These are phyloP conservation scores for Mus spretus DNA, from an alignment of 2,797 vertebrate genomes.

Conservation along the genomic window DNA sequence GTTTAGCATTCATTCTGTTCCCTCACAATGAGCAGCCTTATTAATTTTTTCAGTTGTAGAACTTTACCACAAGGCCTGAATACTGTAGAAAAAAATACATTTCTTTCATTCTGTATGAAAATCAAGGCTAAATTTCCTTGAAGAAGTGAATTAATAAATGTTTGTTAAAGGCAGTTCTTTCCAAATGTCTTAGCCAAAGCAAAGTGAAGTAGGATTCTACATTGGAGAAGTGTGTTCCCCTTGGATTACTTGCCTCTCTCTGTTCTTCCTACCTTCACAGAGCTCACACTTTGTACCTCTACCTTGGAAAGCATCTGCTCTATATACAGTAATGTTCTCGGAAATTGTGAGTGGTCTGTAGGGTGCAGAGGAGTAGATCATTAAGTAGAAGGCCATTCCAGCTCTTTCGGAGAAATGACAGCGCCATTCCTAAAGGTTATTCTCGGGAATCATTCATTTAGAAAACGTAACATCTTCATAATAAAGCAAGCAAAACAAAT, in stretches of 20 bases:
- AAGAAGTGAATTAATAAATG: constrained; percentile 38
- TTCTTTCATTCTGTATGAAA: constrained; percentile 32
- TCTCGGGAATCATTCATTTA: constrained; percentile 4
- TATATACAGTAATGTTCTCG: constrained; percentile 38
- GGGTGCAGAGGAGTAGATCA: neutral
- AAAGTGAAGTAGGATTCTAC: neutral
- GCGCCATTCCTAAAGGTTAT: constrained; percentile 44
- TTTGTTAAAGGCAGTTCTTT: neutral
- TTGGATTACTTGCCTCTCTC: constrained; percentile 4
- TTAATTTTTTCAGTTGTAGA: constrained; percentile 25
- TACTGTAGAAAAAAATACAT: neutral
- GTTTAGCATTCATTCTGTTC: neutral
- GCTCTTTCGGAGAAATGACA: constrained; percentile 37
- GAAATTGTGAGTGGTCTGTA: neutral
- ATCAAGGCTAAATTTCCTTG: neutral
- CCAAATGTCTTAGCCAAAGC: constrained; percentile 29
- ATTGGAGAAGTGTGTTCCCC: neutral
- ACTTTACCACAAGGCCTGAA: neutral
- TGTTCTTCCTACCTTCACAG: constrained; percentile 4
- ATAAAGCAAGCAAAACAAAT: constrained; percentile 66
- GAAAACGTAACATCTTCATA: constrained; percentile 64
- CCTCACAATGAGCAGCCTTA: neutral
- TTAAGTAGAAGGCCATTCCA: neutral
- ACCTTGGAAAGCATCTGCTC: constrained; percentile 30
- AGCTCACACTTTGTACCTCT: constrained; percentile 11